Conservation (phyloP, 53 echinoderm and acorn worm genomes). For the Mesocentrotus franciscanus region DNA sequence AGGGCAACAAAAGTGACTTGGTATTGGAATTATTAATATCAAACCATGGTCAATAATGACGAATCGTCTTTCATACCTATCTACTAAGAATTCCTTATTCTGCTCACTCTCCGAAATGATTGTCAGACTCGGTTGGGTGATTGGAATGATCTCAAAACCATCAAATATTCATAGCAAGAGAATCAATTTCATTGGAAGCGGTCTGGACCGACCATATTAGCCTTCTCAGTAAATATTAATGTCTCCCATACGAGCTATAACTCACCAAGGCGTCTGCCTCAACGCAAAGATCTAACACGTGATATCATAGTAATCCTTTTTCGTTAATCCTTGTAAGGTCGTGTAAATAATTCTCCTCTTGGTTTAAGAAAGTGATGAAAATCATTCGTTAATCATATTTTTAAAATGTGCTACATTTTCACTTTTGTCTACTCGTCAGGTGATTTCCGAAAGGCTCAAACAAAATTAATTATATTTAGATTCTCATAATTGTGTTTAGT, state of each 20-base stretch:
- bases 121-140: neutral
- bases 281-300: neutral
- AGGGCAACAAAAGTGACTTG: neutral
- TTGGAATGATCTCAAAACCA: slow-evolving; percentile 32
- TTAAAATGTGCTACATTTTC: too few relatives aligned
- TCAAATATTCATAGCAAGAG: slow-evolving; percentile 22
- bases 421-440: too few relatives aligned
- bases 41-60: neutral
- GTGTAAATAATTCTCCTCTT: neutral
- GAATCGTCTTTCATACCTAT: neutral
- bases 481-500: too few relatives aligned
- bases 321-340: neutral
- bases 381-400: too few relatives aligned
- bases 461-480: too few relatives aligned
- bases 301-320: neutral
- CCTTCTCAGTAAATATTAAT: slow-evolving; percentile 41
- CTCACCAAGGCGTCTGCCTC: neutral
- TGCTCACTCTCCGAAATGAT: neutral
- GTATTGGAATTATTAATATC: neutral
- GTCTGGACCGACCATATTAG: neutral
- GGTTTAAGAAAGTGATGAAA: too few relatives aligned
- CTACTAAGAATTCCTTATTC: neutral
- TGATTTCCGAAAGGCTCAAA: too few relatives aligned
- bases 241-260: neutral
- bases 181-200: slow-evolving; percentile 1